Evolutionary conservation across 2,797 vertebrate genomes (phyloP).

Genomic region (Sciurus carolinensis): DNA sequence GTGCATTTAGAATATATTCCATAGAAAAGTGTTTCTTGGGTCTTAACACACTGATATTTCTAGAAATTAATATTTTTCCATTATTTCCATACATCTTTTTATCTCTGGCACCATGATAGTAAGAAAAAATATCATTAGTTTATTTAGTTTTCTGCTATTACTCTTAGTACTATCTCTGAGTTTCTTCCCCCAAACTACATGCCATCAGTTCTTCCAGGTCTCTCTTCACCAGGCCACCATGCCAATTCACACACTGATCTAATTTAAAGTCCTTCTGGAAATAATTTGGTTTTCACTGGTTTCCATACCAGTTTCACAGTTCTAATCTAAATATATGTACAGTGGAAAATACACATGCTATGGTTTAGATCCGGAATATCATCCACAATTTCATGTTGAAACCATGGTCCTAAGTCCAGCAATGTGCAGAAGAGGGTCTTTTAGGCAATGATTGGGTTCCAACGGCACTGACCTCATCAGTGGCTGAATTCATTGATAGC

Average conservation of each 20-base stretch:
- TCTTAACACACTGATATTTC: neutral
- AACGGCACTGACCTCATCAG: no score
- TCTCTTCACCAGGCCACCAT: neutral
- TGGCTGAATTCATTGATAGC: no score
- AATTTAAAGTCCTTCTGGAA: slow-evolving; percentile 22
- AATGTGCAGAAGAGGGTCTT: no score
- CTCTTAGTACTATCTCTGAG: neutral
- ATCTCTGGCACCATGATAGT: neutral
- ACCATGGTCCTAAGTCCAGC: no score
- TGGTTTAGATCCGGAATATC: no score
- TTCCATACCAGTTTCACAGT: neutral
- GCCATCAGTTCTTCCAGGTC: neutral
- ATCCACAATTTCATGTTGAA: no score
- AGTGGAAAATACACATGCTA: neutral
- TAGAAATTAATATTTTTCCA: slow-evolving; percentile 41
- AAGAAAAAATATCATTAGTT: neutral
- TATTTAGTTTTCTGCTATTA: neutral
- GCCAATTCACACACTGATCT: neutral
- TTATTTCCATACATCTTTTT: neutral
- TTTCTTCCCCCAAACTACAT: neutral
- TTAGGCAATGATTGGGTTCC: no score
- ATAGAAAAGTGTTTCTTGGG: neutral
- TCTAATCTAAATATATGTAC: neutral
- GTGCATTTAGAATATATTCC: slow-evolving; percentile 18
- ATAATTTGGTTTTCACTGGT: neutral